phyloP scores from a whole-genome alignment of 2,888 invertebrate species.

The Pristionchus entomophagus region DNA sequence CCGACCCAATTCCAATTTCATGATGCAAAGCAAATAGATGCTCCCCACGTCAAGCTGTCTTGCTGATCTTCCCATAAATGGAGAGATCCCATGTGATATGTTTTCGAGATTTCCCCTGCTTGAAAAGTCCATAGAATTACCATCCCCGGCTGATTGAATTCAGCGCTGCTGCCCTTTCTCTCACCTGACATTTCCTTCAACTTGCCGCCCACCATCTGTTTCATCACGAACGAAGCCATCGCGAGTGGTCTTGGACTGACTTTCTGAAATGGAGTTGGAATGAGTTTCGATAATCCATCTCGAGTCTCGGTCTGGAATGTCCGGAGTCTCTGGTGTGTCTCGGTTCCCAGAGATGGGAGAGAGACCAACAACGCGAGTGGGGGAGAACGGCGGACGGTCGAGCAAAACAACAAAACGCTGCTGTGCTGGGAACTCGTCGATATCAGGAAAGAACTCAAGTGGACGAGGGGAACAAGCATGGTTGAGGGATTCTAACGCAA shows the following conservation, averaged over 20 bases:
- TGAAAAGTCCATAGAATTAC: constrained; percentile 17
- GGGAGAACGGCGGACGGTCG: not conserved
- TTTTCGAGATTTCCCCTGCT: not conserved
- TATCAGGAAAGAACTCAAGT: not conserved
- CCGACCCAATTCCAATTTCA: not conserved
- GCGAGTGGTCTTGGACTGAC: not conserved
- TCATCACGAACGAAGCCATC: constrained; percentile 69
- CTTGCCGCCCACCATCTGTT: constrained; percentile 72
- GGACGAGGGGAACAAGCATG: not conserved
- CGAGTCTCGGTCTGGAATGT: no score
- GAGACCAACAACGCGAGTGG: not conserved
- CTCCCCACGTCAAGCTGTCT: not conserved
- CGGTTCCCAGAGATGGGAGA: no score
- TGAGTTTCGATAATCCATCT: no score
- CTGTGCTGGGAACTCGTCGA: not conserved
- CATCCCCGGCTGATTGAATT: constrained; percentile 2
- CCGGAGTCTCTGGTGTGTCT: no score
- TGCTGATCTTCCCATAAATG: not conserved
- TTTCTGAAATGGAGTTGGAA: not conserved
- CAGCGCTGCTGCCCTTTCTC: not conserved
- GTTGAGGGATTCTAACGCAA: not conserved
- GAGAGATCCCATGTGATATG: not conserved
- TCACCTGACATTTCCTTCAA: constrained; percentile 67
- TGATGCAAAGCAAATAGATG: not conserved
- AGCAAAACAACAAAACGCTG: not conserved